phyloP scores from a whole-genome alignment of 1,140 invertebrate genomes.

The Drosophila santomea region DNA sequence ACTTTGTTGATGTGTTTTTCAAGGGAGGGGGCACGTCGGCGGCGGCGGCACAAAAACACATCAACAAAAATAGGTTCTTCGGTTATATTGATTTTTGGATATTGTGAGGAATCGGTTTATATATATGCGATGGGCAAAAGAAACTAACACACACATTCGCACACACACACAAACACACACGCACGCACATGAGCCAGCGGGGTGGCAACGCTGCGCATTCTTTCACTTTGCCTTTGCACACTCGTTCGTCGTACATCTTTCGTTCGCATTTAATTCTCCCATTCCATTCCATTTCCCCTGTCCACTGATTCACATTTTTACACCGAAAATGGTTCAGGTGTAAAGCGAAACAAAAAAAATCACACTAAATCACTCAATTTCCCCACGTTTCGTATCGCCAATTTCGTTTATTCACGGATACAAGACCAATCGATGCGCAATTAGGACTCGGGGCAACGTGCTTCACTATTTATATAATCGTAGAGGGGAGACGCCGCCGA shows the following conservation, averaged over 20 bases:
- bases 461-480: slow-evolving; percentile 76
- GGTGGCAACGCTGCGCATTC: slow-evolving; percentile 74
- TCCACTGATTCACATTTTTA: slow-evolving; percentile 68
- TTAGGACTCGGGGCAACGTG: slow-evolving; percentile 62
- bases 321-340: slow-evolving; percentile 49
- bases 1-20: slow-evolving; percentile 43
- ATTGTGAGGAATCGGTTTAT: slow-evolving; percentile 63
- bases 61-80: slow-evolving; percentile 47
- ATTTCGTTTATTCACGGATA: slow-evolving; percentile 26
- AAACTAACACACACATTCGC: slow-evolving; percentile 38
- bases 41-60: slow-evolving; percentile 24
- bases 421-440: slow-evolving; percentile 72
- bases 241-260: slow-evolving; percentile 74
- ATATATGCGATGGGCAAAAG: slow-evolving; percentile 41
- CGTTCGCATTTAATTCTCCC: slow-evolving; percentile 65
- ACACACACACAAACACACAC: slow-evolving; percentile 30
- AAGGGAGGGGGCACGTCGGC: background rate
- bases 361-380: slow-evolving; percentile 28
- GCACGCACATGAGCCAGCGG: slow-evolving; percentile 29
- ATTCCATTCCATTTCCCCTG: slow-evolving; percentile 42
- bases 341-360: slow-evolving; percentile 24
- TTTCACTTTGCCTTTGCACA: slow-evolving; percentile 77
- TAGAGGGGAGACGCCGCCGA: slow-evolving; percentile 22
- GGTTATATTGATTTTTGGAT: slow-evolving; percentile 61
- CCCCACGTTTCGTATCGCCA: slow-evolving; percentile 10